Conservation (phyloP, 2,113 vertebrate species). For the Poicephalus meyeri region DNA sequence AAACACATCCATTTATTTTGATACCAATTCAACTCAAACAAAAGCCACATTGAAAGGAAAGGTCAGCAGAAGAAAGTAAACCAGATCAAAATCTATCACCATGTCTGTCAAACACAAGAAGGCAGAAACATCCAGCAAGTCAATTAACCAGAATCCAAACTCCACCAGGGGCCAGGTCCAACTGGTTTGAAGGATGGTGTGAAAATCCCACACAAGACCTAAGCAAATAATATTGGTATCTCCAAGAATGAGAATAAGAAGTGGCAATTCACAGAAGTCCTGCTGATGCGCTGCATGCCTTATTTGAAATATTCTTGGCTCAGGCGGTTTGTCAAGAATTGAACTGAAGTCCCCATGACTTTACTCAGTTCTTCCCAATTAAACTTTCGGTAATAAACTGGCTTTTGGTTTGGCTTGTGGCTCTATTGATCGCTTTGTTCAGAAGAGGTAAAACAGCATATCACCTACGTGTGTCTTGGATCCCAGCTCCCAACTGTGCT, state of each 20-base stretch:
- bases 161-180: neutral
- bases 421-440: neutral
- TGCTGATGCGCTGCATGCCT: neutral
- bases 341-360: neutral
- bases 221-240: neutral
- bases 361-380: neutral
- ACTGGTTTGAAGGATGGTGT: neutral
- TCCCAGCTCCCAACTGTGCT: neutral
- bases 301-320: neutral
- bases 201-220: neutral
- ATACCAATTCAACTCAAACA: neutral
- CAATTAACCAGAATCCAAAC: neutral
- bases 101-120: neutral
- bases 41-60: neutral
- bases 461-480: neutral
- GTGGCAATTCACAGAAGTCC: neutral
- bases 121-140: neutral
- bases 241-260: neutral
- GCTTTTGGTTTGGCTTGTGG: neutral
- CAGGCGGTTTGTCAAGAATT: neutral
- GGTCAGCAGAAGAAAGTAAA: conserved; percentile 29
- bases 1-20: neutral
- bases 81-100: neutral
- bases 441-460: neutral
- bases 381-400: neutral